Percentiles rank a stretch among this genome's conserved stretches.
Evolutionary conservation across 2,888 invertebrate genomes (phyloP).

Genomic region (Apodemia duryi): DNA sequence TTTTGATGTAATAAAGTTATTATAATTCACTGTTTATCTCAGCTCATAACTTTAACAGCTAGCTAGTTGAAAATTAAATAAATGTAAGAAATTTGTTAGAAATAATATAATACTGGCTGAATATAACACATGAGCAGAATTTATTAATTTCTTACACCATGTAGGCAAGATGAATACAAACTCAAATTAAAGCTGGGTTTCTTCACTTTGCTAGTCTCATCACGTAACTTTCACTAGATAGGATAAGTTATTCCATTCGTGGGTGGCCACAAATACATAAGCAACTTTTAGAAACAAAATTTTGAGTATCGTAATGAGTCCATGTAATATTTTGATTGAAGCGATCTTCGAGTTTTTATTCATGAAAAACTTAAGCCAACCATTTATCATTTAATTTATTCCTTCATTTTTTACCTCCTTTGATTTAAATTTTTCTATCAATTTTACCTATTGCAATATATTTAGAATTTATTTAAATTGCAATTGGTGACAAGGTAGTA

Average conservation of each 20-base stretch:
- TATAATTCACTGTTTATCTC: too few species aligned
- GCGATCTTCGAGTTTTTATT: neutral
- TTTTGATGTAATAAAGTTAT: too few species aligned
- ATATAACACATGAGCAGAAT: neutral
- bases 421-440: too few species aligned
- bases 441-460: too few species aligned
- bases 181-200: neutral
- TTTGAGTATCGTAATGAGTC: neutral
- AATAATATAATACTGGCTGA: neutral
- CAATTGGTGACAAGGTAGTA: too few species aligned
- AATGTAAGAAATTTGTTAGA: neutral
- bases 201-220: neutral
- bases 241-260: neutral
- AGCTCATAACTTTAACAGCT: too few species aligned
- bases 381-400: too few species aligned
- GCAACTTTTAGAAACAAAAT: neutral
- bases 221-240: too few species aligned
- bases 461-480: too few species aligned
- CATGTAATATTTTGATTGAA: neutral
- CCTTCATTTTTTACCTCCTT: too few species aligned
- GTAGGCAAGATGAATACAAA: constrained; percentile 1
- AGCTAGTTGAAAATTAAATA: too few species aligned
- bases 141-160: neutral
- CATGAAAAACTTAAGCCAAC: too few species aligned
- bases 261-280: neutral